Evolutionary conservation across 2,113 vertebrate species (phyloP).

Genomic region (Tilapia sparmanii): DNA sequence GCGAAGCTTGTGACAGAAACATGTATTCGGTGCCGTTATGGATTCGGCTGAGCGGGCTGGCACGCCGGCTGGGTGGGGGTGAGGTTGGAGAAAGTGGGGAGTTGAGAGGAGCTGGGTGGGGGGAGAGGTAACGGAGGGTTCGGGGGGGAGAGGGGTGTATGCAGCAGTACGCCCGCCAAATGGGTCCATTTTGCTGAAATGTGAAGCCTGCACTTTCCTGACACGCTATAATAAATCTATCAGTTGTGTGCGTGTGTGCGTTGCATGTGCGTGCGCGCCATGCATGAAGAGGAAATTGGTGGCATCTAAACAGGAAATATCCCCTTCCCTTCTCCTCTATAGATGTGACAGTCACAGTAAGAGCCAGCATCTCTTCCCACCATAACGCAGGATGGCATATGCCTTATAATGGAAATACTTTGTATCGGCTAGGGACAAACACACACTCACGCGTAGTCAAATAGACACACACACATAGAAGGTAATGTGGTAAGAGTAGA

Average conservation of each 20-base stretch:
- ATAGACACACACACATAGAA: background rate
- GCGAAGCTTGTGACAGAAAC: conserved; percentile 68
- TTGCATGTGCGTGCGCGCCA: background rate
- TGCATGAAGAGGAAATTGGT: conserved; percentile 54
- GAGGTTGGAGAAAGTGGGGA: background rate
- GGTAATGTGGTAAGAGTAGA: conserved; percentile 23
- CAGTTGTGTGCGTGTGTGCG: conserved; percentile 30
- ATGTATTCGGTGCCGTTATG: conserved; percentile 51
- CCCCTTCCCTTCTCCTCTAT: conserved; percentile 25
- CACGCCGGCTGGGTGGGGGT: background rate
- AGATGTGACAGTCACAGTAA: conserved; percentile 55
- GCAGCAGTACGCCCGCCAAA: conserved; percentile 38
- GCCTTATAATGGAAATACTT: conserved; percentile 57
- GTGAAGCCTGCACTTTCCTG: conserved; percentile 63
- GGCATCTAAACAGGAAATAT: conserved; percentile 63
- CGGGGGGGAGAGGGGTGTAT: background rate
- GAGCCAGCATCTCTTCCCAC: conserved; percentile 28
- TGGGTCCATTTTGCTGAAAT: conserved; percentile 65
- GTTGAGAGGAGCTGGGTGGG: background rate
- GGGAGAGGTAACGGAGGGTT: background rate
- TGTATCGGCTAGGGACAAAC: conserved; percentile 32
- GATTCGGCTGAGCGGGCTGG: conserved; percentile 57
- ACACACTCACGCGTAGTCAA: background rate
- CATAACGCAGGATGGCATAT: conserved; percentile 45
- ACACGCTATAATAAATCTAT: conserved; percentile 68